Evolutionary conservation across 2,888 invertebrate genomes (phyloP).

Genomic region (Calephelis perditalis): DNA sequence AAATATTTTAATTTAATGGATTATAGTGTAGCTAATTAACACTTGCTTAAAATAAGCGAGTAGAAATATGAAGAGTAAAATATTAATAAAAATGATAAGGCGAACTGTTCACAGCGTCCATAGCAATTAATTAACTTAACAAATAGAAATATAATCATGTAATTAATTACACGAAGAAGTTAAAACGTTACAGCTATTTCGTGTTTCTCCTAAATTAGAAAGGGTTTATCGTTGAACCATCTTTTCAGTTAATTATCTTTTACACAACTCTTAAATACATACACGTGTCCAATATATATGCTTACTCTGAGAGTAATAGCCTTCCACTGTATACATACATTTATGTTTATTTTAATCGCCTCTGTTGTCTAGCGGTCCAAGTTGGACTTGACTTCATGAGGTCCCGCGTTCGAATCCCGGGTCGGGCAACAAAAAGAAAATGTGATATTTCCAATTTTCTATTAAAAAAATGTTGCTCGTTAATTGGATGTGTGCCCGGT

Average conservation of each 20-base stretch:
- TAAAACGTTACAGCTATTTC: background rate
- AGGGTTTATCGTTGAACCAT: background rate
- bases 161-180: background rate
- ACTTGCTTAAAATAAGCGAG: slow-evolving; percentile 6
- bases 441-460: too few species aligned
- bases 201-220: slow-evolving; percentile 2
- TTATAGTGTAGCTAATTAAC: slow-evolving; percentile 2
- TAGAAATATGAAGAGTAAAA: slow-evolving; percentile 7
- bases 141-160: slow-evolving; percentile 5
- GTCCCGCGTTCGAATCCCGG: too few species aligned
- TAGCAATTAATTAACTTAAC: slow-evolving; percentile 7
- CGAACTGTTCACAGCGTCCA: slow-evolving; percentile 1
- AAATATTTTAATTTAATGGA: slow-evolving; percentile 3
- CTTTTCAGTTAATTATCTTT: slow-evolving; percentile 2
- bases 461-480: too few species aligned
- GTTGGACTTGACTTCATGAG: too few species aligned
- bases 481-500: too few species aligned
- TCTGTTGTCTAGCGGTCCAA: too few species aligned
- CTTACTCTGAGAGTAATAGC: too few species aligned
- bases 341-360: too few species aligned
- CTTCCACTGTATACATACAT: background rate
- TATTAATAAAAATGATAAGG: slow-evolving; percentile 10
- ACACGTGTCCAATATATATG: too few species aligned
- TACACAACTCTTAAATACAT: background rate
- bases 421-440: too few species aligned